Conservation (phyloP, 2,113 vertebrate genomes). For the Regulus satrapa region DNA sequence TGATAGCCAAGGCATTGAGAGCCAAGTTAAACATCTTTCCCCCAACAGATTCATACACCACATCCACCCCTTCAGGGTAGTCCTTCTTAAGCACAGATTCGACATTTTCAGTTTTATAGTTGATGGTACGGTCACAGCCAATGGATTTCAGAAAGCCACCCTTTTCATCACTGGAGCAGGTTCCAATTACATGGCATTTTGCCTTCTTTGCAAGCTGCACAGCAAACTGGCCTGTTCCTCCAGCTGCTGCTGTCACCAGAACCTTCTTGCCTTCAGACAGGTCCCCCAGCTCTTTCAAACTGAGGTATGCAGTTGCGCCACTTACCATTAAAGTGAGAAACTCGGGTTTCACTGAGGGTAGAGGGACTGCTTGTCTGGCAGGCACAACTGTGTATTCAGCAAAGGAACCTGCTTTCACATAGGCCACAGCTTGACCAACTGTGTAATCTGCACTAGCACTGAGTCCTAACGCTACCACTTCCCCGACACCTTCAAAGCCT, state of each 20-base stretch:
- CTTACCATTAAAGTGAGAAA: slow-evolving; percentile 85
- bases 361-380: slow-evolving; percentile 68
- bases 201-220: slow-evolving; percentile 89
- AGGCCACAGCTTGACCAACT: slow-evolving; percentile 86
- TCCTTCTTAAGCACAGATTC: slow-evolving; percentile 74
- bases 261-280: slow-evolving; percentile 82
- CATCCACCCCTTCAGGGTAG: slow-evolving; percentile 83
- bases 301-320: slow-evolving; percentile 85
- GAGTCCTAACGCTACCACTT: slow-evolving; percentile 88
- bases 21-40: slow-evolving; percentile 84
- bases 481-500: slow-evolving; percentile 89
- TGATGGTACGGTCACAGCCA: slow-evolving; percentile 86
- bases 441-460: slow-evolving; percentile 82
- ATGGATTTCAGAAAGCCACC: slow-evolving; percentile 85
- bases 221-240: slow-evolving; percentile 90
- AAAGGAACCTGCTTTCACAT: slow-evolving; percentile 80
- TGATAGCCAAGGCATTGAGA: slow-evolving; percentile 79
- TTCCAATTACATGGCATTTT: slow-evolving; percentile 89
- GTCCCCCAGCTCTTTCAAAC: slow-evolving; percentile 83
- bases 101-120: slow-evolving; percentile 82
- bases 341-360: slow-evolving; percentile 80
- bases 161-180: slow-evolving; percentile 88
- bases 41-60: slow-evolving; percentile 90
- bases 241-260: slow-evolving; percentile 87
- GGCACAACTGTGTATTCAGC: slow-evolving; percentile 87